phyloP scores from a whole-genome alignment of 37 sponge, comb jelly and placozoan species.

The Halisarca cf. caerulea region DNA sequence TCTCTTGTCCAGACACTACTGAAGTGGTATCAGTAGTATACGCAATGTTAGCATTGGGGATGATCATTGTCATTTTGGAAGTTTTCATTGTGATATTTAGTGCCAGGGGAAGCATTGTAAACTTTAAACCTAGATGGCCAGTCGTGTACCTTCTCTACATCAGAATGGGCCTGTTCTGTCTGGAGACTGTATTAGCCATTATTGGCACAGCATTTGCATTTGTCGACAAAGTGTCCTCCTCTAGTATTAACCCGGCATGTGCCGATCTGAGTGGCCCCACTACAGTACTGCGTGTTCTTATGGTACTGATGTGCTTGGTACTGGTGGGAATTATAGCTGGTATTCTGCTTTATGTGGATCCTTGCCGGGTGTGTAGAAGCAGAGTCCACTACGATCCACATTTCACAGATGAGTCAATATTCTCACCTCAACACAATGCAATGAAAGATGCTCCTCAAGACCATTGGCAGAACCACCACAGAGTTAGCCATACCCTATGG shows the following conservation, averaged over 20 bases:
- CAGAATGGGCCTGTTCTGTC: slow-evolving; percentile 35
- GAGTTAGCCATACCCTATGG: slow-evolving; percentile 47
- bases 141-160: slow-evolving; percentile 59
- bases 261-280: slow-evolving; percentile 30
- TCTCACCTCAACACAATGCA: not conserved
- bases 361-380: slow-evolving; percentile 61
- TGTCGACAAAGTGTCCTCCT: slow-evolving; percentile 6
- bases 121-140: slow-evolving; percentile 37
- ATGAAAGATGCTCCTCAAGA: not conserved
- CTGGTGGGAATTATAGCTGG: slow-evolving; percentile 30
- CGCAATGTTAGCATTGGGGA: slow-evolving; percentile 13
- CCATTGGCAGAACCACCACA: slow-evolving; percentile 18
- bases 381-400: no score
- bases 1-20: slow-evolving; percentile 41
- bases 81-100: slow-evolving; percentile 46
- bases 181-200: slow-evolving; percentile 51
- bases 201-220: slow-evolving; percentile 60
- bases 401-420: not conserved
- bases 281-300: slow-evolving; percentile 20
- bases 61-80: slow-evolving; percentile 30
- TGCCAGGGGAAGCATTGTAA: slow-evolving; percentile 66
- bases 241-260: slow-evolving; percentile 21
- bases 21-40: slow-evolving; percentile 37
- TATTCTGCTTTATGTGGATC: slow-evolving; percentile 68
- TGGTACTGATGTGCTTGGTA: slow-evolving; percentile 41